These are phyloP conservation scores for Teleogryllus oceanicus DNA, from an alignment of 2,888 invertebrate genomes.

Conservation along the genomic window DNA sequence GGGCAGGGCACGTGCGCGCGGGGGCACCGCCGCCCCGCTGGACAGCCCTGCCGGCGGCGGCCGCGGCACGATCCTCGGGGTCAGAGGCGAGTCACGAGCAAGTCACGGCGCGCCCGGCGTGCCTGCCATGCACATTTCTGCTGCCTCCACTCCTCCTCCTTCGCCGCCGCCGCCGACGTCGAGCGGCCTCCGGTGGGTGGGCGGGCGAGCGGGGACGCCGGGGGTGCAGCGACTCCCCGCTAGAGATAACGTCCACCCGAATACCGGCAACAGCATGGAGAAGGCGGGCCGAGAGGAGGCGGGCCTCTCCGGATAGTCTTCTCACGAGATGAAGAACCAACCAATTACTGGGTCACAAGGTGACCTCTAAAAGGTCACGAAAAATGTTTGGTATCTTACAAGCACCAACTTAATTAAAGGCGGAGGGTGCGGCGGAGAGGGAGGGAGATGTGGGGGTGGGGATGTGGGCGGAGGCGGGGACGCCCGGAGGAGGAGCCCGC, in stretches of 20 bases:
- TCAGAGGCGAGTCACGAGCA: constrained; percentile 3
- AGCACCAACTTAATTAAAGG: constrained; percentile 18
- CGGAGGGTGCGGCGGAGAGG: not conserved
- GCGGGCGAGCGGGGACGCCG: not conserved
- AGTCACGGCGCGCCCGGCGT: not conserved
- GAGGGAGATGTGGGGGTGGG: not conserved
- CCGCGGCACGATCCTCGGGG: constrained; percentile 4
- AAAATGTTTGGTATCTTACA: constrained; percentile 18
- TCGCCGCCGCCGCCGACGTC: no score
- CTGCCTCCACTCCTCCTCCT: not conserved
- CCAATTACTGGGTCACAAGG: constrained; percentile 33
- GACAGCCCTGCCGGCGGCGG: not conserved
- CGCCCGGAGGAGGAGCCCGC: not conserved
- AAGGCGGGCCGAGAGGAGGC: not conserved
- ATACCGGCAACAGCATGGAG: not conserved
- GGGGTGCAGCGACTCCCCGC: not conserved
- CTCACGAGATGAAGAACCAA: constrained; percentile 22
- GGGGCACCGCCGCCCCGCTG: not conserved
- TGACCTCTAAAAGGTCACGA: constrained; percentile 31
- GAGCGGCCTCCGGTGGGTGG: no score
- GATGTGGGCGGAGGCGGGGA: not conserved
- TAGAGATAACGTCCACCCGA: not conserved
- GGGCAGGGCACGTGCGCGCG: constrained; percentile 3
- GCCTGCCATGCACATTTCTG: not conserved
- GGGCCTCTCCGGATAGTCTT: not conserved